Conservation (phyloP, 2,797 vertebrate genomes). For the Acropternis orthonyx region DNA sequence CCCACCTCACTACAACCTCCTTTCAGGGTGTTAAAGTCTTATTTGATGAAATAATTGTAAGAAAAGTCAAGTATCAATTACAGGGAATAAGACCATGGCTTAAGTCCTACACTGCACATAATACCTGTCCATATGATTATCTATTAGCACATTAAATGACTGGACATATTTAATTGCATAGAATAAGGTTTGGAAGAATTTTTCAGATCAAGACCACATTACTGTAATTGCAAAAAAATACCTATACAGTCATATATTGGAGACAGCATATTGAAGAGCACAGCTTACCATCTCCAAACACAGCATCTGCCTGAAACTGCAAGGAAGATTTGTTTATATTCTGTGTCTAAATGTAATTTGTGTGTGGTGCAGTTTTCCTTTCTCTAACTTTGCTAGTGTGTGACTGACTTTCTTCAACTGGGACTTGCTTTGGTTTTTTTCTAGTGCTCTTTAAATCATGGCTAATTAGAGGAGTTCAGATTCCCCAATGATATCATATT, state of each 20-base stretch:
- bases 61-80: neutral
- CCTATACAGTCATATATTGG: neutral
- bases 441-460: neutral
- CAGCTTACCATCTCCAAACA: neutral
- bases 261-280: neutral
- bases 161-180: neutral
- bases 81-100: neutral
- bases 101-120: neutral
- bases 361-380: neutral
- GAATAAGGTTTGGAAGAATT: neutral
- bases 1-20: neutral
- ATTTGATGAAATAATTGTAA: neutral
- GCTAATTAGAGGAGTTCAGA: constrained; percentile 30
- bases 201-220: neutral
- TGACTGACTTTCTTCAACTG: neutral
- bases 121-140: neutral
- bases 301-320: neutral
- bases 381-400: neutral
- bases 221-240: neutral
- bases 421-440: neutral
- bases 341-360: neutral
- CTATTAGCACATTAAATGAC: neutral
- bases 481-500: neutral
- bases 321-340: constrained; percentile 11
- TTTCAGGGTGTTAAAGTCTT: neutral